Base-by-base conservation (phyloP, 2,113 vertebrate genomes). In the Abramis brama region DNA sequence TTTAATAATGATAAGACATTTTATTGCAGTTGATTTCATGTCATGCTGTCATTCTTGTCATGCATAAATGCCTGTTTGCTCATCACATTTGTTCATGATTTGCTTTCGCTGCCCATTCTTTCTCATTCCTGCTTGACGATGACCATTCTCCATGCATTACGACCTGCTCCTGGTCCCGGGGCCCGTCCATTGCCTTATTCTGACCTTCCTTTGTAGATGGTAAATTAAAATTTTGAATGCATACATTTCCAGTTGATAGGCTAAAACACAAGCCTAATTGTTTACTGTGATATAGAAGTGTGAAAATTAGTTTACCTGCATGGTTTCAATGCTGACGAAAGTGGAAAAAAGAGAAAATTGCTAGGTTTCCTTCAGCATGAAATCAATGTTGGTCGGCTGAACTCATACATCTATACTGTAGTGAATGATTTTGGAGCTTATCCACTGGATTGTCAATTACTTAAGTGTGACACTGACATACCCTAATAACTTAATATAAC, bases 201-300 rank as follows among this genome's bases (percentile, higher is more conserved):
- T 85, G 25, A 12, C 50, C 55, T 33, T 50, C 60, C 59, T 45
- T 23, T 36, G 66, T 85, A 94, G 94, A 85, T 90, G 94, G 93
- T 94, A 92, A 93, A 66, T 64, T 43, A 71, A 30, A 27, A 8
- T n/a, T 62, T n/a, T 55, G 23, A 74, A 84, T 62, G 39, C 59
- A 23, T 45, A 47, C 36, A 60, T 76, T 19, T 73, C 81, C 81
- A 83, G 81, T 83, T 83, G 81, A 83, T 73, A 83, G 81, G 81
- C 81, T 83, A 73, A 73, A 79, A 55, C 21, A 39, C 50, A 83
- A 57, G 21, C 68, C 81, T 83, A 83, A 83, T 83, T 83, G 68
- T 83, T 83, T 59, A n/a, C 81, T 57, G 25, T 2, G 47, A 73
- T 73, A 27, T 73, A 57, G 66, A 83, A 13, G 68, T 73, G 47